Percentiles rank a stretch among this genome's conserved stretches.
Evolutionary conservation across 2,113 vertebrate species (phyloP).

Genomic region (Mola mola): DNA sequence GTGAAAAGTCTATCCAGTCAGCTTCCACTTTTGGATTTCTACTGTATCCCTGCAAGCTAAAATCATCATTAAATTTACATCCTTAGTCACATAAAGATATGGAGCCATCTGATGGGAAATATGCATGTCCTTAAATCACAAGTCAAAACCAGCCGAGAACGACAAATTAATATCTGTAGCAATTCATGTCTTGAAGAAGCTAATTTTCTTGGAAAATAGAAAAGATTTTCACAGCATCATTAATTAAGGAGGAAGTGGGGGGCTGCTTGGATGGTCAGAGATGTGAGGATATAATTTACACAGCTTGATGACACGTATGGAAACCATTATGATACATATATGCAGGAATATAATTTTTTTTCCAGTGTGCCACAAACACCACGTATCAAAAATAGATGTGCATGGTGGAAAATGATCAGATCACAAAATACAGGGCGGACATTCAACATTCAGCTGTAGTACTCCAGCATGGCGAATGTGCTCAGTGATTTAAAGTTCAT

Average conservation of each 20-base stretch:
- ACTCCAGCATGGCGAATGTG: constrained; percentile 41
- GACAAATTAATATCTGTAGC: constrained; percentile 55
- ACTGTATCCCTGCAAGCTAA: too few species aligned
- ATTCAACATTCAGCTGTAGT: constrained; percentile 28
- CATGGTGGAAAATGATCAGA: constrained; percentile 56
- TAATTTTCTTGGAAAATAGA: constrained; percentile 48
- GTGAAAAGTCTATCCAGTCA: too few species aligned
- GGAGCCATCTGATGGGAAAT: neutral
- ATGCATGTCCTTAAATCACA: too few species aligned
- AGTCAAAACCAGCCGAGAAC: constrained; percentile 37
- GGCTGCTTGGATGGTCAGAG: constrained; percentile 37
- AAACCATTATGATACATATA: constrained; percentile 67
- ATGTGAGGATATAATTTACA: constrained; percentile 72
- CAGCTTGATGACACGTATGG: constrained; percentile 69
- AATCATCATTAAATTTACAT: too few species aligned
- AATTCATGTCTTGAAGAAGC: constrained; percentile 42
- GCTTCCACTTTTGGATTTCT: too few species aligned
- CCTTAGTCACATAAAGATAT: neutral
- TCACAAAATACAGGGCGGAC: constrained; percentile 60
- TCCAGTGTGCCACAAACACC: constrained; percentile 45
- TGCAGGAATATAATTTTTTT: constrained; percentile 75
- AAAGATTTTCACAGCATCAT: constrained; percentile 61
- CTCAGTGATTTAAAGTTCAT: constrained; percentile 50
- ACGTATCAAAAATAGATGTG: constrained; percentile 66
- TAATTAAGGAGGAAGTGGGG: constrained; percentile 64